Evolutionary conservation across 2,888 invertebrate genomes (phyloP).

Genomic region (Harpalus rufipes): DNA sequence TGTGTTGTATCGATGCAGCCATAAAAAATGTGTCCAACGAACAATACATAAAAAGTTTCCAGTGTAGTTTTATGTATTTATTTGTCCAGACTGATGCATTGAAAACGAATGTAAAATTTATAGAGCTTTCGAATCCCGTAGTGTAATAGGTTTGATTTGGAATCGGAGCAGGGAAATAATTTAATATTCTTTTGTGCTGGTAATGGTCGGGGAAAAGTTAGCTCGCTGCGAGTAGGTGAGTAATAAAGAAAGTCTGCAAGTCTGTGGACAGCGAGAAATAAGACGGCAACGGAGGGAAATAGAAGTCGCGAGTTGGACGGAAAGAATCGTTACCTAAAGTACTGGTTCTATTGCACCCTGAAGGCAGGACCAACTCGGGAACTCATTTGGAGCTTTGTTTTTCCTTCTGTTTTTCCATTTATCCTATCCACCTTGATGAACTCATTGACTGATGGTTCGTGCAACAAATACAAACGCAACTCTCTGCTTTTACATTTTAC

Average conservation of each 20-base stretch:
- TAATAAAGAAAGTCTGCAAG: slow-evolving; percentile 39
- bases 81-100: slow-evolving; percentile 5
- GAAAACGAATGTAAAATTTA: slow-evolving; percentile 6
- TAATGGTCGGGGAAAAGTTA: not conserved
- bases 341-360: slow-evolving; percentile 65
- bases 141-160: slow-evolving; percentile 2
- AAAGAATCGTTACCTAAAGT: slow-evolving; percentile 65
- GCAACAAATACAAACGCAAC: slow-evolving; percentile 57
- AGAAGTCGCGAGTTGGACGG: slow-evolving; percentile 49
- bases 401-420: slow-evolving; percentile 62
- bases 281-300: slow-evolving; percentile 22
- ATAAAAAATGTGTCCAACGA: slow-evolving; percentile 6
- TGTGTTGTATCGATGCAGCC: not conserved
- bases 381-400: slow-evolving; percentile 62
- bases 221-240: slow-evolving; percentile 1
- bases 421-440: slow-evolving; percentile 60
- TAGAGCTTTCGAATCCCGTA: slow-evolving; percentile 1
- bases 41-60: slow-evolving; percentile 3
- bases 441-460: slow-evolving; percentile 66
- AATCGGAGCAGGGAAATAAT: slow-evolving; percentile 5
- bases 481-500: not conserved
- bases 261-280: slow-evolving; percentile 27
- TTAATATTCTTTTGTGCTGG: slow-evolving; percentile 2
- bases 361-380: slow-evolving; percentile 63
- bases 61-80: slow-evolving; percentile 3